phyloP scores from a whole-genome alignment of 2,888 invertebrate genomes.

The Oscheius sp. region DNA sequence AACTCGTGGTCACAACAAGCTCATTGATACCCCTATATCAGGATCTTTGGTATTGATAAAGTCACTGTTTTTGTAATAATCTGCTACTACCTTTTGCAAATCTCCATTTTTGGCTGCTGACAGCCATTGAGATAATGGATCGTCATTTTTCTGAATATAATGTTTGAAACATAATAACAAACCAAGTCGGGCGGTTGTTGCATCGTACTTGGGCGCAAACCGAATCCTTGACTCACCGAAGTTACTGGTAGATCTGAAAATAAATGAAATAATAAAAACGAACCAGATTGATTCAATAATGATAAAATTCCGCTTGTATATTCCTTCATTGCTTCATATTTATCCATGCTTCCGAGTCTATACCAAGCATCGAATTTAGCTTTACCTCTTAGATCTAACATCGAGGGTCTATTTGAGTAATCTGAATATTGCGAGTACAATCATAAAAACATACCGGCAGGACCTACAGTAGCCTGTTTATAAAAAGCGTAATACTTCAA shows the following conservation, averaged over 20 bases:
- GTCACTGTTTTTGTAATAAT: constrained; percentile 1
- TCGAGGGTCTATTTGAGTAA: constrained; percentile 5
- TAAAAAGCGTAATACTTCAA: constrained; percentile 90
- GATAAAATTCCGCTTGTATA: constrained; percentile 1
- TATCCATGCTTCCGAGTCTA: constrained; percentile 9
- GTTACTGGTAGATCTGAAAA: not conserved
- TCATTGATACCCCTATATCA: constrained; percentile 35
- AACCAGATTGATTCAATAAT: not conserved
- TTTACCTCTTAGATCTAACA: constrained; percentile 6
- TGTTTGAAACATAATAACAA: too few relatives aligned
- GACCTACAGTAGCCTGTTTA: constrained; percentile 92
- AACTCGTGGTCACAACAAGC: not conserved
- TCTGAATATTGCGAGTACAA: constrained; percentile 2
- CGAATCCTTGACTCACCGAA: constrained; percentile 11
- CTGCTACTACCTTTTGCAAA: constrained; percentile 20
- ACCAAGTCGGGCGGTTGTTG: too few relatives aligned
- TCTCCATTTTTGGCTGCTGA: constrained; percentile 35
- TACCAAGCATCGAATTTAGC: constrained; percentile 27
- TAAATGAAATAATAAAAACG: not conserved
- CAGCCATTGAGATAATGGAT: too few relatives aligned
- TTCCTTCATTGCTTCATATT: constrained; percentile 15
- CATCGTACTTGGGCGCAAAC: constrained; percentile 23
- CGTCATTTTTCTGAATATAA: too few relatives aligned
- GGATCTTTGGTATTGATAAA: constrained; percentile 28
- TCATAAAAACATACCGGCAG: constrained; percentile 69